These are phyloP conservation scores for Podargus strigoides DNA, from an alignment of 2,797 vertebrate species.

Conservation along the genomic window DNA sequence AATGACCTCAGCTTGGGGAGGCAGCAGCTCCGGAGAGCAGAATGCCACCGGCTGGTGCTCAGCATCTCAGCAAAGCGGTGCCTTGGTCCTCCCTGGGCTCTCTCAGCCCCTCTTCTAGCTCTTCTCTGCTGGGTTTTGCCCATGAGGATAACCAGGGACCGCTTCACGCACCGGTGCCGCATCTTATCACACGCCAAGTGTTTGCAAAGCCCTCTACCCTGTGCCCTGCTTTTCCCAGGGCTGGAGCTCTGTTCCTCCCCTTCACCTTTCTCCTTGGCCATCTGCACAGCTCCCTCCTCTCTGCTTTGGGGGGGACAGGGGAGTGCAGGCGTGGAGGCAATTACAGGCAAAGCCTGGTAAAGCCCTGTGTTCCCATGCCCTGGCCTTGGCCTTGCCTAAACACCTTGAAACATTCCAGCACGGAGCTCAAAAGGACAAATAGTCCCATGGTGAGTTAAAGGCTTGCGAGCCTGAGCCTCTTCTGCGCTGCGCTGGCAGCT, in stretches of 20 bases:
- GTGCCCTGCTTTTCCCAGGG: slow-evolving; percentile 14
- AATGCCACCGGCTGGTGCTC: fast-evolving
- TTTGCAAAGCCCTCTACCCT: not conserved
- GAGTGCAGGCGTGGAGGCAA: not conserved
- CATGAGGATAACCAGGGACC: not conserved
- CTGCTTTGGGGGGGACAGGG: not conserved
- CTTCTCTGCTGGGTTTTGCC: not conserved
- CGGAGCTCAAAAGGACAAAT: not conserved
- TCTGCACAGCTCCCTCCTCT: not conserved
- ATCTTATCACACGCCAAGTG: not conserved
- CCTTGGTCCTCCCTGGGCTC: not conserved
- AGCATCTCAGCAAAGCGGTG: not conserved
- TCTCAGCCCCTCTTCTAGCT: not conserved
- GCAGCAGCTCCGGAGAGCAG: not conserved
- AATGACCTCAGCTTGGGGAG: not conserved
- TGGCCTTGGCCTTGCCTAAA: slow-evolving; percentile 52
- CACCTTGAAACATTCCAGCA: slow-evolving; percentile 41
- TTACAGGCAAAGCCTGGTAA: not conserved
- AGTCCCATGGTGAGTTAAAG: not conserved
- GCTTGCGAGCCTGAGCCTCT: not conserved
- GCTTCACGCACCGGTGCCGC: not conserved
- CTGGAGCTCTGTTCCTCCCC: not conserved
- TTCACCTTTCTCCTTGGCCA: not conserved
- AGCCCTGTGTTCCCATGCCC: slow-evolving; percentile 47
- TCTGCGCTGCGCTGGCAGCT: fast-evolving